Evolutionary conservation across 2,797 vertebrate genomes (phyloP).

Genomic region (Phalanger gymnotis): DNA sequence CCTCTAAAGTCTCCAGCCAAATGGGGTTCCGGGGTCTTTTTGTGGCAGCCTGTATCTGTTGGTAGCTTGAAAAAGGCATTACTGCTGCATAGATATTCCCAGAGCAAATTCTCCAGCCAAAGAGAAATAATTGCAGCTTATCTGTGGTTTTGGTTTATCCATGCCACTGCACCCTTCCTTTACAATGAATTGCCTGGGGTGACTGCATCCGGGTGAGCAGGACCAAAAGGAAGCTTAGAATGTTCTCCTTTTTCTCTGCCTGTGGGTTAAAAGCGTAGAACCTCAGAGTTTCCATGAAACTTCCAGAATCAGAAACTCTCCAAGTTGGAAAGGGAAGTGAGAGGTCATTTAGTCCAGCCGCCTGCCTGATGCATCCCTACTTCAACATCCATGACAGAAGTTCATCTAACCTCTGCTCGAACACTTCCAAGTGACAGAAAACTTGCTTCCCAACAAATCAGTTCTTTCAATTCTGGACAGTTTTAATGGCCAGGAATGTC

Average conservation of each 20-base stretch:
- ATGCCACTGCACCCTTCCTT: neutral
- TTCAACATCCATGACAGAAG: neutral
- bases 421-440: neutral
- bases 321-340: neutral
- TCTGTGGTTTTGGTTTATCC: neutral
- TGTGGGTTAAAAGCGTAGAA: neutral
- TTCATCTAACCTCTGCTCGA: neutral
- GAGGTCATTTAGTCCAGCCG: neutral
- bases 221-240: neutral
- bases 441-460: neutral
- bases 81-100: neutral
- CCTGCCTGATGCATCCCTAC: neutral
- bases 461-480: neutral
- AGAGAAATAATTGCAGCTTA: neutral
- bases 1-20: neutral
- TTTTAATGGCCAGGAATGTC: no score
- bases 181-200: neutral
- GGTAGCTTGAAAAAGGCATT: neutral
- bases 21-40: neutral
- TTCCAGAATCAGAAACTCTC: neutral
- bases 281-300: neutral
- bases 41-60: no score
- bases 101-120: neutral
- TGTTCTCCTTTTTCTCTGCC: neutral
- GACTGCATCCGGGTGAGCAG: neutral